A percentile compares a stretch with the other conserved stretches of the same genome.
These are phyloP conservation scores for Delphinapterus leucas DNA, from an alignment of 2,113 vertebrate genomes.

Conservation along the genomic window DNA sequence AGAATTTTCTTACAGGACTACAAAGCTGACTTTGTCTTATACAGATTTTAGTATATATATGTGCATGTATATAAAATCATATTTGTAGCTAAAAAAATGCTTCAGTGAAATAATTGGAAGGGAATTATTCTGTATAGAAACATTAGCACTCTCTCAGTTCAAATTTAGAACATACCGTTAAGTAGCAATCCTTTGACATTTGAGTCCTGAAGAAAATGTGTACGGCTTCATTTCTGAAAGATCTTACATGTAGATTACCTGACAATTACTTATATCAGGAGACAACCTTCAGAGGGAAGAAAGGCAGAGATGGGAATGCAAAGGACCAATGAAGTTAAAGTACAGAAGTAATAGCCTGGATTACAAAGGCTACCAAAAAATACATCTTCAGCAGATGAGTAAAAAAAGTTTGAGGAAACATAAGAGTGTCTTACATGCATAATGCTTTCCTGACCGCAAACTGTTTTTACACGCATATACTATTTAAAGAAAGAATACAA, in stretches of 20 bases:
- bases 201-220: neutral
- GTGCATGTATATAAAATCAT: neutral
- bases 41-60: neutral
- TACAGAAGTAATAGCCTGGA: neutral
- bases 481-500: neutral
- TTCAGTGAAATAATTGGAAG: neutral
- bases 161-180: neutral
- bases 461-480: neutral
- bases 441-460: neutral
- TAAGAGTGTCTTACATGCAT: neutral
- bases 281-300: neutral
- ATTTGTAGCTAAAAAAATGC: neutral
- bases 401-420: neutral
- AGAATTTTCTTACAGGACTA: neutral
- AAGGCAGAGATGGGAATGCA: neutral
- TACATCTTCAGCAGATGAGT: neutral
- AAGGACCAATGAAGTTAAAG: neutral
- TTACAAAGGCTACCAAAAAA: neutral
- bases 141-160: neutral
- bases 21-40: neutral
- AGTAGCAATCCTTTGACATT: neutral
- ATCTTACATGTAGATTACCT: neutral
- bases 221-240: neutral
- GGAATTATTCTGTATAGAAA: constrained; percentile 32
- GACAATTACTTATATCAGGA: neutral